phyloP scores from a whole-genome alignment of 1,140 invertebrate species.

The Drosophila tani region DNA sequence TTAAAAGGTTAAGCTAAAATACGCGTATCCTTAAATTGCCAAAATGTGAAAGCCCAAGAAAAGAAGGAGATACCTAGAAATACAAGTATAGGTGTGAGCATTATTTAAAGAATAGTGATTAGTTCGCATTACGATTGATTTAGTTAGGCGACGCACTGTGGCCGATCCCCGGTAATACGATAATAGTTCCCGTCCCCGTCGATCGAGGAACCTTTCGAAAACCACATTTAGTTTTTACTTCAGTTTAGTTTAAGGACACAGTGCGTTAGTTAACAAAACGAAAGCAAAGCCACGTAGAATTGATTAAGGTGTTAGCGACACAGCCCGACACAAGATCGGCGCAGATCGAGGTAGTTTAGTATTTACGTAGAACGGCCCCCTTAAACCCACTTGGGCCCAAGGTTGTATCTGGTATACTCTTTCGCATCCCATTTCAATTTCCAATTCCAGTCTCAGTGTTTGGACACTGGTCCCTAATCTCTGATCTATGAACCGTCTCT shows the following conservation, averaged over 20 bases:
- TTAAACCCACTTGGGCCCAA: neutral
- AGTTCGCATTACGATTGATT: slow-evolving; percentile 27
- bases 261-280: slow-evolving; percentile 37
- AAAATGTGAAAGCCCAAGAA: neutral
- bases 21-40: neutral
- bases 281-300: slow-evolving; percentile 45
- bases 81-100: slow-evolving; percentile 18
- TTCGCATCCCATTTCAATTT: no score
- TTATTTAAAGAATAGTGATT: slow-evolving; percentile 7
- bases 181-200: no score
- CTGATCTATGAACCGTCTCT: neutral
- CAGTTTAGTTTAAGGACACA: slow-evolving; percentile 17
- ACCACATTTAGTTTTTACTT: slow-evolving; percentile 2
- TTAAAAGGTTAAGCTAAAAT: neutral
- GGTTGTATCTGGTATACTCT: neutral
- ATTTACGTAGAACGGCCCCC: slow-evolving; percentile 9
- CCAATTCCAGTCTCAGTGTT: neutral
- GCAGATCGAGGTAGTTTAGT: slow-evolving; percentile 1
- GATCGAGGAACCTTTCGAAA: neutral
- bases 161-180: neutral
- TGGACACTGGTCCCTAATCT: neutral
- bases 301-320: slow-evolving; percentile 35
- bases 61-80: neutral
- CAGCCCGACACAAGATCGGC: neutral
- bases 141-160: slow-evolving; percentile 51